phyloP scores from a whole-genome alignment of 2,113 vertebrate genomes.

The Lutjanus erythropterus region DNA sequence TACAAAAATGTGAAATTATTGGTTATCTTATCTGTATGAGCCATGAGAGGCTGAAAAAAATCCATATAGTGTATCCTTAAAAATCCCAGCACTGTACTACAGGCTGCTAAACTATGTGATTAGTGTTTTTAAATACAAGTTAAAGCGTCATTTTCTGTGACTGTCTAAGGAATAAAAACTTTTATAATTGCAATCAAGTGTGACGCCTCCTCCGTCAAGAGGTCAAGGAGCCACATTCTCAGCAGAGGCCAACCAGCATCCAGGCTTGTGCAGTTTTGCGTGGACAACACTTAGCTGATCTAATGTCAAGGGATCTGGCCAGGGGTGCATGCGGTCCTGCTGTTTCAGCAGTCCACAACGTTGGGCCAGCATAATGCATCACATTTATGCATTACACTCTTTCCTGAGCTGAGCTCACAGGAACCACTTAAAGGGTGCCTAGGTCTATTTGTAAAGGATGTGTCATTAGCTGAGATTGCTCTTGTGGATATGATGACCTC shows the following conservation, averaged over 20 bases:
- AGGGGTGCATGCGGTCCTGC: conserved; percentile 48
- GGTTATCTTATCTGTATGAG: too few species aligned
- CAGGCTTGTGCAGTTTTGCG: conserved; percentile 16
- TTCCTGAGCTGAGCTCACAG: conserved; percentile 64
- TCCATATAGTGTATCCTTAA: too few species aligned
- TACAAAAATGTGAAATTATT: too few species aligned
- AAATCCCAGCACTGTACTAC: too few species aligned
- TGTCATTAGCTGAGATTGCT: conserved; percentile 61
- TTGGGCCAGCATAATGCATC: conserved; percentile 41
- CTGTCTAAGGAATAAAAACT: conserved; percentile 8
- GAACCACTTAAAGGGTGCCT: conserved; percentile 48
- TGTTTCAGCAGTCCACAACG: conserved; percentile 59
- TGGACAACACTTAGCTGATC: conserved; percentile 14
- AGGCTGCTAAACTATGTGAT: background rate
- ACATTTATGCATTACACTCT: conserved; percentile 57
- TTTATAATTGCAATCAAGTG: conserved; percentile 1
- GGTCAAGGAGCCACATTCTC: background rate
- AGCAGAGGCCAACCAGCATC: conserved; percentile 10
- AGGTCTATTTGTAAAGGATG: conserved; percentile 58
- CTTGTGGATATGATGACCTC: conserved; percentile 55
- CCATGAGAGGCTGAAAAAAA: too few species aligned
- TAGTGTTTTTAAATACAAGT: background rate
- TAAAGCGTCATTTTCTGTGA: background rate
- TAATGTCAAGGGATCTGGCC: conserved; percentile 33
- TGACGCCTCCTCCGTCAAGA: background rate